Evolutionary conservation across 2,888 invertebrate species (phyloP), one percentile per base, ranked within the genome.

Genomic region (Pyrrhia umbra): DNA sequence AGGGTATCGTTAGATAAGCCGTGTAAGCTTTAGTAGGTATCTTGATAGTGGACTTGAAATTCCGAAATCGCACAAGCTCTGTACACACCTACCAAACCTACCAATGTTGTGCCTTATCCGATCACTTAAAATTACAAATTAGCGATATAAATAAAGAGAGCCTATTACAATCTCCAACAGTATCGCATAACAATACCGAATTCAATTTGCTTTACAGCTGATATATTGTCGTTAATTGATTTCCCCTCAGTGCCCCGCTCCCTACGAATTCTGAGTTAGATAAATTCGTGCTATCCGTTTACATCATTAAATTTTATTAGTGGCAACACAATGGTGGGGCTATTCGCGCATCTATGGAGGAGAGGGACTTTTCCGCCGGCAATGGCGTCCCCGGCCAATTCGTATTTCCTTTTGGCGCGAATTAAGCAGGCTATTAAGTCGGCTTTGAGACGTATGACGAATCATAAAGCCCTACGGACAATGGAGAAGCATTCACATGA

Each of bases 221-320:
- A 92, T 92, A 89, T 87, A 84, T 90, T 90, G 88, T 88, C 83
- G 79, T 87, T 92, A 92, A 92, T 92, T 91, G 92, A 90, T 92
- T 92, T 90, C 90, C 92, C 93, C 92, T 90, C 90, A 88, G 86
- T 83, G 85, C 81, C 72, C 71, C 77, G 85, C 88, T 86, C 90
- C 88, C 90, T 78, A 83, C 85, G 83, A 86, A 82, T 89, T 83
- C 83, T 77, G 87, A 90, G 88, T 91, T 88, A 92, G 90, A 93
- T 93, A 91, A 92, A 93, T 93, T 92, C 90, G 88, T 89, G 92
- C 90, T 94, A 94, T 94, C 93, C 93, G 93, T 94, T 95, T 94
- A 94, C 93, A 93, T 92, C 93, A 94, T 94, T 94, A 94, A 93
- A 93, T 94, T 94, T 94, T 94, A 95, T 94, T 94, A 93, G 92